Conservation (phyloP, 2,888 invertebrate genomes). For the Cordylochernes scorpioides region DNA sequence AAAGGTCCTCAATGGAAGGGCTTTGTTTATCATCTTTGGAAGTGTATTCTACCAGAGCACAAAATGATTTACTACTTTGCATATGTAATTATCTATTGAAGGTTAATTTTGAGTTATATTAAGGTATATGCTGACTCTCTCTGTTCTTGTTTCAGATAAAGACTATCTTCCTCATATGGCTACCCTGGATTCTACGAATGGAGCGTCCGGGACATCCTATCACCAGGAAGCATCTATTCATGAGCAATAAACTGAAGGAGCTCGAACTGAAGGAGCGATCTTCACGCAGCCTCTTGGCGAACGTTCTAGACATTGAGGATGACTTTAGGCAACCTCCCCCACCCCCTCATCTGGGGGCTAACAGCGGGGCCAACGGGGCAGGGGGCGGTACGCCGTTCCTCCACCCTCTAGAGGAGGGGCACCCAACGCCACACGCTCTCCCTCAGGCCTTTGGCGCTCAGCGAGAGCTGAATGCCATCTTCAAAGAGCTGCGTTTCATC, state of each 20-base stretch:
- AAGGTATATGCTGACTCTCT: no score
- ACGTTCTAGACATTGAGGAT: conserved; percentile 88
- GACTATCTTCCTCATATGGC: conserved; percentile 79
- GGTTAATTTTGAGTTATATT: no score
- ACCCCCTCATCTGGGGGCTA: conserved; percentile 5
- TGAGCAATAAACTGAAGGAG: conserved; percentile 38
- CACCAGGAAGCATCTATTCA: conserved; percentile 46
- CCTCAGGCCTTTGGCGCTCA: conserved; percentile 7
- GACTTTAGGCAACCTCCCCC: conserved; percentile 34
- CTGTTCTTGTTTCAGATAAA: conserved; percentile 42
- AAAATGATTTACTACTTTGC: conserved; percentile 1
- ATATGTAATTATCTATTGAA: neutral
- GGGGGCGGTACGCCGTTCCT: conserved; percentile 22
- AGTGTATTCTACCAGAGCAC: neutral
- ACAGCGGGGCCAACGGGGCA: conserved; percentile 18
- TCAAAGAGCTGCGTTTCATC: conserved; percentile 76
- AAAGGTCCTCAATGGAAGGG: no score
- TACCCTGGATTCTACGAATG: conserved; percentile 91
- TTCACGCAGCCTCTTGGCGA: conserved; percentile 71
- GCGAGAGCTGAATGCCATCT: conserved; percentile 67
- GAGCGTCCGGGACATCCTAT: conserved; percentile 73
- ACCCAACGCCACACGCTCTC: conserved; percentile 10
- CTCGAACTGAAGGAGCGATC: conserved; percentile 69
- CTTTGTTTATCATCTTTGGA: neutral
- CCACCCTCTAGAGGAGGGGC: conserved; percentile 29